A percentile compares a stretch with the other conserved stretches of the same genome.
Conservation (phyloP, 1,140 invertebrate species). For the Atta colombica region DNA sequence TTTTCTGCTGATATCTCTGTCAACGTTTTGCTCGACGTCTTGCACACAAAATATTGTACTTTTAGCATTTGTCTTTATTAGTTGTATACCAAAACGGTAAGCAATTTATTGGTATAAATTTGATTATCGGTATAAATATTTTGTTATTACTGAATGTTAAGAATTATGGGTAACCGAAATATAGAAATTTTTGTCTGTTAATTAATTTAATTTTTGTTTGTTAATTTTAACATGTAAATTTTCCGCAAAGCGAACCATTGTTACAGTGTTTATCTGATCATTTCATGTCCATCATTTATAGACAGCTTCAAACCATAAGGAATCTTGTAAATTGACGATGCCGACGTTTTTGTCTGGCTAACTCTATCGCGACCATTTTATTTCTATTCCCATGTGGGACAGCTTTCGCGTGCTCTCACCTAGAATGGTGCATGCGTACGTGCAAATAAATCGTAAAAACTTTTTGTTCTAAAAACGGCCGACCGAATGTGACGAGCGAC, state of each 20-base stretch:
- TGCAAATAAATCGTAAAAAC: constrained; percentile 60
- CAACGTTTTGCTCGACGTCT: not conserved
- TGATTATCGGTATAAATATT: no score
- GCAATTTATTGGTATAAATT: not conserved
- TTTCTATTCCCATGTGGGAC: constrained; percentile 51
- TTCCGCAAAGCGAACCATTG: not conserved
- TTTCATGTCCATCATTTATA: not conserved
- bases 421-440: constrained; percentile 15
- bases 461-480: constrained; percentile 39
- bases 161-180: not conserved
- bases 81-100: not conserved
- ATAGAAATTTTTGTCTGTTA: not conserved
- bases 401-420: not conserved
- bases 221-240: not conserved
- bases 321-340: not conserved
- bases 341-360: constrained; percentile 1
- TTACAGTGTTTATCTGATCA: not conserved
- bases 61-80: not conserved
- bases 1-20: not conserved
- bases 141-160: not conserved
- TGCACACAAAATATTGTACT: not conserved
- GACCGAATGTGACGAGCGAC: constrained; percentile 44
- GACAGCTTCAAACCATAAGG: not conserved
- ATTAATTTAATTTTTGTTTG: no score
- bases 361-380: not conserved